A percentile compares a stretch with the other conserved stretches of the same genome.
Evolutionary conservation across 1,140 invertebrate species (phyloP).

Genomic region (Heliconius nattereri): DNA sequence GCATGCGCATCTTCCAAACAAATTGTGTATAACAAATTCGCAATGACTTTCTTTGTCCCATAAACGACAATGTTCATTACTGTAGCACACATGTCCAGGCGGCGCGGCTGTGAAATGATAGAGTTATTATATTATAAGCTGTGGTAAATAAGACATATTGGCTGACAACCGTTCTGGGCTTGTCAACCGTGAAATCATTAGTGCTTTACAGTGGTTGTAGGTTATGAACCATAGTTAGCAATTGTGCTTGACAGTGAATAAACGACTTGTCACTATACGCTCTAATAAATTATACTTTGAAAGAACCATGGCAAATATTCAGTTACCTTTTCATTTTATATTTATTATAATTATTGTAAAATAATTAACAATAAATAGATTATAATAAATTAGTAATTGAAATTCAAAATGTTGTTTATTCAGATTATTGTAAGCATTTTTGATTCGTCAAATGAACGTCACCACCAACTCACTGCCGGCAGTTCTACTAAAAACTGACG

Average conservation of each 20-base stretch:
- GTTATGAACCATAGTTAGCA: conserved; percentile 43
- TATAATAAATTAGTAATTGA: too few species aligned
- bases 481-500: too few species aligned
- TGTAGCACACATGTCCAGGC: conserved; percentile 93
- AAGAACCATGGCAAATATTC: background rate
- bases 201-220: conserved; percentile 34
- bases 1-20: conserved; percentile 93
- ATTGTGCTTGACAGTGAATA: conserved; percentile 54
- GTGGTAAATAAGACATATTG: conserved; percentile 20
- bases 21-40: conserved; percentile 92
- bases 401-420: too few species aligned
- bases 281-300: conserved; percentile 48
- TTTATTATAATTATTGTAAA: background rate
- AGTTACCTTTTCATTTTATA: too few species aligned
- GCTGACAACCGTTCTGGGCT: conserved; percentile 35
- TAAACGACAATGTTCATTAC: conserved; percentile 91
- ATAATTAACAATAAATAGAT: background rate
- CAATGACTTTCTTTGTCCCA: conserved; percentile 92
- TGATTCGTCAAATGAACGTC: too few species aligned
- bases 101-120: conserved; percentile 86
- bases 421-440: too few species aligned
- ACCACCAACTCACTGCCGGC: too few species aligned
- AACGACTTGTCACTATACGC: conserved; percentile 53
- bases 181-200: conserved; percentile 43
- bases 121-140: conserved; percentile 4